A percentile compares a stretch with the other conserved stretches of the same genome.
These are phyloP conservation scores for Drusus annulatus DNA, from an alignment of 1,140 invertebrate species.

Conservation along the genomic window DNA sequence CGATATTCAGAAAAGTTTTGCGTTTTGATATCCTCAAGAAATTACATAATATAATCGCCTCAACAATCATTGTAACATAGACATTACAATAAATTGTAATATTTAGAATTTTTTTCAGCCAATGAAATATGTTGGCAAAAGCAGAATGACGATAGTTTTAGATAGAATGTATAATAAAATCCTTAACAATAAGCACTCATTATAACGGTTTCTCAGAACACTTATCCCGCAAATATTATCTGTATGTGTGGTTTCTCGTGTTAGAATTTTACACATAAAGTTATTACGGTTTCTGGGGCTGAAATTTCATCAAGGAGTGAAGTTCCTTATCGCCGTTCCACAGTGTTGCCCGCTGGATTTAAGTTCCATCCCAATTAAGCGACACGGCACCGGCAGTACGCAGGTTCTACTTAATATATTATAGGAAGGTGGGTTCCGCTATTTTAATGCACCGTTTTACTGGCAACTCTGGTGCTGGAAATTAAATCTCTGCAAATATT, in stretches of 20 bases:
- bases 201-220: too few relatives aligned
- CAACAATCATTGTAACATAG: too few relatives aligned
- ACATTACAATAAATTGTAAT: too few relatives aligned
- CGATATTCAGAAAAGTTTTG: too few relatives aligned
- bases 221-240: not conserved
- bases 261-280: constrained; percentile 6
- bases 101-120: too few relatives aligned
- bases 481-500: constrained; percentile 1
- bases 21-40: too few relatives aligned
- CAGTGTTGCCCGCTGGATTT: constrained; percentile 33
- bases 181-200: too few relatives aligned
- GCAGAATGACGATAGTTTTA: too few relatives aligned
- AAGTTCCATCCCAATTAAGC: constrained; percentile 24
- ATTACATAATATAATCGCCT: too few relatives aligned
- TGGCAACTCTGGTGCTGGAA: not conserved
- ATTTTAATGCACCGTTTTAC: constrained; percentile 31
- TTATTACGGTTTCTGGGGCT: not conserved
- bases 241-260: not conserved
- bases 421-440: not conserved
- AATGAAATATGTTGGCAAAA: too few relatives aligned
- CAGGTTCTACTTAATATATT: not conserved
- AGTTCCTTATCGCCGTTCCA: constrained; percentile 30
- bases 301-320: constrained; percentile 14
- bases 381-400: not conserved
- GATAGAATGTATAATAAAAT: too few relatives aligned